phyloP scores from a whole-genome alignment of 2,113 vertebrate species.

The Plecotus auritus region DNA sequence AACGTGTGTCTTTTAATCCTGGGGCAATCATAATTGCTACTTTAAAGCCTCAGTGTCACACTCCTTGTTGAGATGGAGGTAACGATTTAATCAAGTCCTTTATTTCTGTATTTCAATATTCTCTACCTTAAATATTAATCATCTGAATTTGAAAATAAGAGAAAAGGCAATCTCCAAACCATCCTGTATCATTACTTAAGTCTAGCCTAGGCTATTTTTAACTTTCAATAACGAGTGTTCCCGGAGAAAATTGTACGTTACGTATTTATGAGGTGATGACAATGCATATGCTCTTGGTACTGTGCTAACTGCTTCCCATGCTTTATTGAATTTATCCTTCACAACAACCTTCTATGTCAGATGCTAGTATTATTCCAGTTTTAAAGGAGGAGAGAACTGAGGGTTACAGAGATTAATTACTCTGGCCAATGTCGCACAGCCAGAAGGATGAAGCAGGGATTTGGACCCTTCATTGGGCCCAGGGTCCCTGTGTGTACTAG shows the following conservation, averaged over 20 bases:
- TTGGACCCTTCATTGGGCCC: neutral
- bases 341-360: neutral
- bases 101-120: neutral
- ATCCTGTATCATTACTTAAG: neutral
- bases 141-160: neutral
- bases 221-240: neutral
- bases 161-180: neutral
- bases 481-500: rapidly evolving
- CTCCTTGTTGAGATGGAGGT: neutral
- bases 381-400: neutral
- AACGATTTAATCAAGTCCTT: neutral
- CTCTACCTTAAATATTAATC: conserved; percentile 18
- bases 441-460: neutral
- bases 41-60: neutral
- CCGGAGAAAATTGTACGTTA: neutral
- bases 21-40: neutral
- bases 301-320: neutral
- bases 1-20: neutral
- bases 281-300: neutral
- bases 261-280: neutral
- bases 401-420: neutral
- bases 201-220: neutral
- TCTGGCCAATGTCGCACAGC: neutral
- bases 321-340: neutral
- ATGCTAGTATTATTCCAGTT: neutral